These are phyloP conservation scores for Hippopotamus amphibius DNA, from an alignment of 2,113 vertebrate species.

Conservation along the genomic window DNA sequence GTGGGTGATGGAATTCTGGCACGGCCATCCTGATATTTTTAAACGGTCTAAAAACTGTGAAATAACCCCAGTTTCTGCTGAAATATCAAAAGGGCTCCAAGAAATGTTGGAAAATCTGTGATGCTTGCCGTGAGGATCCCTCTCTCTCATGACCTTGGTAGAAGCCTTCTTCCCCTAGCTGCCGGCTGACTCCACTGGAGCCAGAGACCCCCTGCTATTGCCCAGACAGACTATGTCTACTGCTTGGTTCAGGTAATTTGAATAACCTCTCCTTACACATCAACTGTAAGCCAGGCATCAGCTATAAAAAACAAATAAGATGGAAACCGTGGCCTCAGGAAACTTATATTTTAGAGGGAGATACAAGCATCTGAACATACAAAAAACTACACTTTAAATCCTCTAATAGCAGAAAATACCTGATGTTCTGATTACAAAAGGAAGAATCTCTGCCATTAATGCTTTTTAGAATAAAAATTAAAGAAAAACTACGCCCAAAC, in stretches of 20 bases:
- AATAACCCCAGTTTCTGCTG: background rate
- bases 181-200: fast-evolving
- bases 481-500: background rate
- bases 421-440: background rate
- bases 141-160: background rate
- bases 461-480: background rate
- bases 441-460: background rate
- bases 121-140: background rate
- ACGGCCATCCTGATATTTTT: background rate
- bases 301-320: background rate
- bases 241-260: background rate
- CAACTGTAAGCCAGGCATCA: background rate
- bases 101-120: background rate
- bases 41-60: background rate
- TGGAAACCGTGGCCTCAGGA: background rate
- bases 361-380: background rate
- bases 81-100: background rate
- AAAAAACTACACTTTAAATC: background rate
- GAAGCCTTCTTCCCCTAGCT: background rate
- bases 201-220: background rate
- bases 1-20: background rate
- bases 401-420: background rate
- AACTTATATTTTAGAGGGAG: background rate
- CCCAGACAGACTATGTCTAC: background rate
- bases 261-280: background rate